These are phyloP conservation scores for Sceliomorpha sp. DNA, from an alignment of 2,888 invertebrate genomes.

Conservation along the genomic window DNA sequence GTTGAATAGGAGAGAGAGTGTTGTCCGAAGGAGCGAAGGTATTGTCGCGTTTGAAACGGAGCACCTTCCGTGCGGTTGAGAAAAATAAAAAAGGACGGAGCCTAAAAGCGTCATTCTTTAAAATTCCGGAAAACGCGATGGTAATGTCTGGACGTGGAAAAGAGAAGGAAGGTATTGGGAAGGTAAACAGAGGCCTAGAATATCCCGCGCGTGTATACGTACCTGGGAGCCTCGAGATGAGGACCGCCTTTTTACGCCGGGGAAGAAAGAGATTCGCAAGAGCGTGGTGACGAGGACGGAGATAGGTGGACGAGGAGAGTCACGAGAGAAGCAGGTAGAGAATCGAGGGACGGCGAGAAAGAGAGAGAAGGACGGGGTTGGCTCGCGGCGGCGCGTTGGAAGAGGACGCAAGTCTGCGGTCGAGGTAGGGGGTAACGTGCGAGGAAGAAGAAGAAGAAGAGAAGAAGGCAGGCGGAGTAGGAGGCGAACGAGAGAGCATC, in stretches of 20 bases:
- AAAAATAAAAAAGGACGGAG: too few species aligned
- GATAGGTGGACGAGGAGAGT: conserved; percentile 41
- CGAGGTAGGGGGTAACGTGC: too few species aligned
- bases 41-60: too few species aligned
- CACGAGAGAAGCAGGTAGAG: conserved; percentile 50
- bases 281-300: too few species aligned
- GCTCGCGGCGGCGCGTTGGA: conserved; percentile 15
- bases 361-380: conserved; percentile 24
- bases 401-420: conserved; percentile 12
- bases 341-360: conserved; percentile 40
- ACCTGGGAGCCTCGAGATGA: conserved; percentile 60
- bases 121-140: too few species aligned
- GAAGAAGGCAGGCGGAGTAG: conserved; percentile 38
- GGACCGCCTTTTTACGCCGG: conserved; percentile 74
- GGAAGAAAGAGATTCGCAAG: too few species aligned
- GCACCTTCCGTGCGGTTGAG: too few species aligned
- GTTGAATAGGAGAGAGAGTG: too few species aligned
- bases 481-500: conserved; percentile 29
- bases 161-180: not conserved
- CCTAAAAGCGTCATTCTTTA: too few species aligned
- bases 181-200: not conserved
- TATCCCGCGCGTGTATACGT: conserved; percentile 50
- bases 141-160: too few species aligned
- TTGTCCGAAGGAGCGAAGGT: too few species aligned
- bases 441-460: conserved; percentile 36